These are phyloP conservation scores for Sinocyclocheilus rhinocerous DNA, from an alignment of 2,113 vertebrate species.

Conservation along the genomic window DNA sequence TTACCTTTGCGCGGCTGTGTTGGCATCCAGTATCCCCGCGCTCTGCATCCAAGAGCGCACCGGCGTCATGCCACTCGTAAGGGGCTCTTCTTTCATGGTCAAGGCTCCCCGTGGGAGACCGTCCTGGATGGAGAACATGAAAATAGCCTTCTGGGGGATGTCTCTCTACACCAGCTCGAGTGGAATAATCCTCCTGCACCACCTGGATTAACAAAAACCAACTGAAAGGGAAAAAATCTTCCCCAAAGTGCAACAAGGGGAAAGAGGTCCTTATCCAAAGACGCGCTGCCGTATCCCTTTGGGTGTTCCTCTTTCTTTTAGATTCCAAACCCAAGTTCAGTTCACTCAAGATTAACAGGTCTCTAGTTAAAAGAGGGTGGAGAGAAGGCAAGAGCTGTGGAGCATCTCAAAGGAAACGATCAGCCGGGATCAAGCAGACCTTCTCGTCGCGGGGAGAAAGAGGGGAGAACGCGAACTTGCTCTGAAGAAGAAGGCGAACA, in stretches of 20 bases:
- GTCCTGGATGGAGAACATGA: slow-evolving; percentile 97
- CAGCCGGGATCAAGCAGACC: slow-evolving; percentile 71
- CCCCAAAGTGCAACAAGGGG: slow-evolving; percentile 55
- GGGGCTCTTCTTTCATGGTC: slow-evolving; percentile 96
- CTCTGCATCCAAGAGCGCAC: slow-evolving; percentile 95
- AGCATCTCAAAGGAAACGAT: slow-evolving; percentile 68
- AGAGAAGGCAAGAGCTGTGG: slow-evolving; percentile 66
- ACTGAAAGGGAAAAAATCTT: slow-evolving; percentile 64
- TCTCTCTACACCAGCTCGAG: slow-evolving; percentile 65
- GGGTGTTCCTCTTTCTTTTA: slow-evolving; percentile 74
- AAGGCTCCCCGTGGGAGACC: slow-evolving; percentile 89
- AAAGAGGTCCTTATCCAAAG: slow-evolving; percentile 75
- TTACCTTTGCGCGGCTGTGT: slow-evolving; percentile 96
- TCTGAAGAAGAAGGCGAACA: slow-evolving; percentile 72
- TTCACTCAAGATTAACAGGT: slow-evolving; percentile 65
- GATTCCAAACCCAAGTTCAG: slow-evolving; percentile 72
- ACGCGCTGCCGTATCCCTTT: slow-evolving; percentile 73
- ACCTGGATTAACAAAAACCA: slow-evolving; percentile 73
- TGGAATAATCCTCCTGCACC: slow-evolving; percentile 73
- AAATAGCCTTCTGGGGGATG: slow-evolving; percentile 73
- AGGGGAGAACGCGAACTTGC: slow-evolving; percentile 66
- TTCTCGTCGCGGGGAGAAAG: slow-evolving; percentile 67
- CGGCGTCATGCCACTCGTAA: slow-evolving; percentile 89
- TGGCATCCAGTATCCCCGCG: slow-evolving; percentile 90
- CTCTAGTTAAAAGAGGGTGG: slow-evolving; percentile 72